Base-by-base conservation (phyloP, 2,113 vertebrate species). In the Mobula hypostoma region DNA sequence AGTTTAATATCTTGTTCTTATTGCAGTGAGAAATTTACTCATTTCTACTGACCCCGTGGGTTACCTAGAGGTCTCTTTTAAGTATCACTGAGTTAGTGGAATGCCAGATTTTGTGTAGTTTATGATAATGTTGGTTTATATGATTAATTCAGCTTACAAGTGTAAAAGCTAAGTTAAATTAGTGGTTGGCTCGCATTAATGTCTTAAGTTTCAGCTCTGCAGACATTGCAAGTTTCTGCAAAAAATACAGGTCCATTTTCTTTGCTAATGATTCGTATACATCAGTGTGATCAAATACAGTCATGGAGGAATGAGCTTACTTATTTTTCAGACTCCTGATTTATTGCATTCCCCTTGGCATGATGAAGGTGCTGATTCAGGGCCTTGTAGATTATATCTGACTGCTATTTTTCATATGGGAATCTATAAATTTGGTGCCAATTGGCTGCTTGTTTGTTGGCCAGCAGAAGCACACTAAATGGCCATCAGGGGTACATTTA, bases 31-130 rank as follows among this genome's bases (percentile, higher is more conserved):
- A n/a, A n/a, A 27, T 87, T 6, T 93, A 48, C 12, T 93, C 74
- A 56, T 93, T 74, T 48, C 19, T 29, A 74, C 68, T 29, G 68
- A 48, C 40, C 17, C 32, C 36, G 27, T 93, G 48, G 70, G 24
- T 93, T 56, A 56, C 7, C 68, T 56, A 29, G 63, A 40, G 40
- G 21, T 21, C 63, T 92, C 66, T 21, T 48, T 93, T 93, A 93
- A 56, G 74, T 93, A 74, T 93, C 70, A 76, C 68, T 74, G 70
- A 93, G 40, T 93, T 68, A 93, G 66, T 93, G 66, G 32, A 6
- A 36, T 70, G 63, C 21, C 66, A 40, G n/a, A 40, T 48, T 21
- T 74, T 93, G 70, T 74, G 21, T 29, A 74, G 32, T 93, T 74
- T 76, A 74, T 93, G 61, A 91, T 70, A 32, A 32, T 90, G 87